These are phyloP conservation scores for Tetropium fuscum DNA, from an alignment of 2,888 invertebrate species.

Conservation along the genomic window DNA sequence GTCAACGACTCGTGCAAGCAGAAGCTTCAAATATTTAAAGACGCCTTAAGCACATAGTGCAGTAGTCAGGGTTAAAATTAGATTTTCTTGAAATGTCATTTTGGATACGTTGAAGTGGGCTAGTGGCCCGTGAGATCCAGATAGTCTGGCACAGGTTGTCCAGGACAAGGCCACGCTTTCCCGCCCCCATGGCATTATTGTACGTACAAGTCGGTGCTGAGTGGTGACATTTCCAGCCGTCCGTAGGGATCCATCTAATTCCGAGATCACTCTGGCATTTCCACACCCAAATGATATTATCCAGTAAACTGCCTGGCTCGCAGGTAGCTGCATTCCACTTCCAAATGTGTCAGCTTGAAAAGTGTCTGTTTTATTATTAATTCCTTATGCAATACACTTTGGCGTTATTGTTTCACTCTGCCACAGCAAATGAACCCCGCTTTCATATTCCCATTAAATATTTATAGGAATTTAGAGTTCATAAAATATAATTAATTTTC, in stretches of 20 bases:
- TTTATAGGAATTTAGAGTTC: too few relatives aligned
- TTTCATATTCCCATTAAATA: too few relatives aligned
- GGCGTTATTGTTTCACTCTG: slow-evolving; percentile 9
- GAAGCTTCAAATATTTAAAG: too few relatives aligned
- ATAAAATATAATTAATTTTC: too few relatives aligned
- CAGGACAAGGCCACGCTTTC: slow-evolving; percentile 42
- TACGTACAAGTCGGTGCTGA: slow-evolving; percentile 63
- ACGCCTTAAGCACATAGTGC: not conserved
- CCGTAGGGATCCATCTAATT: slow-evolving; percentile 64
- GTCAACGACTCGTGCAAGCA: too few relatives aligned
- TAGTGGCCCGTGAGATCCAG: slow-evolving; percentile 22
- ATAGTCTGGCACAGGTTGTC: slow-evolving; percentile 21
- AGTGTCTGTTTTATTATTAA: slow-evolving; percentile 48
- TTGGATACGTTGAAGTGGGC: slow-evolving; percentile 9
- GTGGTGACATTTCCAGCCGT: slow-evolving; percentile 64
- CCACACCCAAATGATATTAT: slow-evolving; percentile 62
- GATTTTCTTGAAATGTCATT: slow-evolving; percentile 11
- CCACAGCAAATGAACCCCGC: too few relatives aligned
- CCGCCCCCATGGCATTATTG: slow-evolving; percentile 63
- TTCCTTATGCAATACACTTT: slow-evolving; percentile 18
- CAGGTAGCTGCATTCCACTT: slow-evolving; percentile 34
- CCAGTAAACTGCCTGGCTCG: slow-evolving; percentile 46
- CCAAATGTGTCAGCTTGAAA: slow-evolving; percentile 44
- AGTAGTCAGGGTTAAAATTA: slow-evolving; percentile 1
- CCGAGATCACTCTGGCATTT: slow-evolving; percentile 63